Evolutionary conservation across 2,113 vertebrate genomes (phyloP).

Genomic region (Tragelaphus imberbis): DNA sequence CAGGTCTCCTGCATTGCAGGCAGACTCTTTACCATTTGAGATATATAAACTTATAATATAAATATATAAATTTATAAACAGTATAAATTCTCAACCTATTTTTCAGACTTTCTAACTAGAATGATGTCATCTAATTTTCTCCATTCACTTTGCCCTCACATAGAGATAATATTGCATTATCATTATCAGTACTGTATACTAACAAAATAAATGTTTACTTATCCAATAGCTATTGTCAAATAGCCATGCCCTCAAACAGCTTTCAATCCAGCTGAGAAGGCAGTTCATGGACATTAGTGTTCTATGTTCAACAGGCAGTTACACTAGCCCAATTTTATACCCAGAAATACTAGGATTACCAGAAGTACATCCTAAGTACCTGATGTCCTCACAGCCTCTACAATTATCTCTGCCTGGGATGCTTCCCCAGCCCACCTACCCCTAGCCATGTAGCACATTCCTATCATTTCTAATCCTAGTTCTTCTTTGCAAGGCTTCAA

Average conservation of each 20-base stretch:
- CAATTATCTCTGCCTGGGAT: neutral
- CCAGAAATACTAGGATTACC: neutral
- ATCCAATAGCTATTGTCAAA: neutral
- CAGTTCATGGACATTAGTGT: neutral
- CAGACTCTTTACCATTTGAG: neutral
- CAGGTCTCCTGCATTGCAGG: neutral
- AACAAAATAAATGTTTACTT: neutral
- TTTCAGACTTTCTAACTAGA: neutral
- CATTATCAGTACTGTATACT: neutral
- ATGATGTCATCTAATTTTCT: neutral
- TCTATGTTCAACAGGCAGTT: neutral
- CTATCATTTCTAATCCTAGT: neutral
- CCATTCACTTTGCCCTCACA: neutral
- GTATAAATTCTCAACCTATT: neutral
- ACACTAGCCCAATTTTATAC: neutral
- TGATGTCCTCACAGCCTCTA: neutral
- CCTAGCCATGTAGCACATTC: neutral
- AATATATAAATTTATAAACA: neutral
- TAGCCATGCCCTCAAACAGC: neutral
- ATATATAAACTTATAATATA: neutral
- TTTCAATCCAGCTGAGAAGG: neutral
- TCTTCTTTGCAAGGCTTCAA: neutral
- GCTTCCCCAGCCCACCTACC: neutral
- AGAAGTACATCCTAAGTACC: neutral
- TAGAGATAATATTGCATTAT: neutral